These are phyloP conservation scores for Onychorhynchus coronatus DNA, from an alignment of 2,113 vertebrate species.

Conservation along the genomic window DNA sequence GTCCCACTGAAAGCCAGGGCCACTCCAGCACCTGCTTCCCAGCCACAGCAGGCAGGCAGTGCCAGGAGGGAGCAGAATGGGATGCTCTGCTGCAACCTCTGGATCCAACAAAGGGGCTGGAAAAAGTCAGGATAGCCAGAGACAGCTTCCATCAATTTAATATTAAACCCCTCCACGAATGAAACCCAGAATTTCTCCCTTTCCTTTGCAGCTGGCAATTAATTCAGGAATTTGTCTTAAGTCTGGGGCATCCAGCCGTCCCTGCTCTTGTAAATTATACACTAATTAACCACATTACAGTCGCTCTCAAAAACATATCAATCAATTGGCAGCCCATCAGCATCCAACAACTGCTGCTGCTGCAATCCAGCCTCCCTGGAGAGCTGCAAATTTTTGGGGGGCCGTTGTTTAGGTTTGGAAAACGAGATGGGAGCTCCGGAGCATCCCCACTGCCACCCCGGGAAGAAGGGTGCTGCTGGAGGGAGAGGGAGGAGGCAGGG, in stretches of 20 bases:
- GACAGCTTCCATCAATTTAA: rapidly evolving
- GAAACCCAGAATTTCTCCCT: neutral
- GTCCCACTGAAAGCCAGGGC: neutral
- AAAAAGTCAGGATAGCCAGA: rapidly evolving
- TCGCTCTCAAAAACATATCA: neutral
- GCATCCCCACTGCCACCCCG: neutral
- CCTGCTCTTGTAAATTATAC: neutral
- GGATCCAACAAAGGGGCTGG: rapidly evolving
- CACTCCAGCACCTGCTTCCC: neutral
- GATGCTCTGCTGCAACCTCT: neutral
- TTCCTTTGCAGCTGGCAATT: neutral
- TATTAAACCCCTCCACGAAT: rapidly evolving
- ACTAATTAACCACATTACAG: constrained; percentile 1
- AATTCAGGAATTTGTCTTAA: neutral
- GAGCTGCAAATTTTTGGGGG: neutral
- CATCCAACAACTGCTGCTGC: neutral
- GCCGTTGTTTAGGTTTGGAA: neutral
- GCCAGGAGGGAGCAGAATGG: neutral
- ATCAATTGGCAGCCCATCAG: neutral
- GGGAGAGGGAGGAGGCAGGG: neutral
- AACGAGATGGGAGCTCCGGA: neutral
- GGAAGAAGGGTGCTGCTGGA: neutral
- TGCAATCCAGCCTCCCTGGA: neutral
- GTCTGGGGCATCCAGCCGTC: neutral
- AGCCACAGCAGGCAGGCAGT: neutral